Conservation (phyloP, 2,797 vertebrate genomes). For the Sus cebifrons region DNA sequence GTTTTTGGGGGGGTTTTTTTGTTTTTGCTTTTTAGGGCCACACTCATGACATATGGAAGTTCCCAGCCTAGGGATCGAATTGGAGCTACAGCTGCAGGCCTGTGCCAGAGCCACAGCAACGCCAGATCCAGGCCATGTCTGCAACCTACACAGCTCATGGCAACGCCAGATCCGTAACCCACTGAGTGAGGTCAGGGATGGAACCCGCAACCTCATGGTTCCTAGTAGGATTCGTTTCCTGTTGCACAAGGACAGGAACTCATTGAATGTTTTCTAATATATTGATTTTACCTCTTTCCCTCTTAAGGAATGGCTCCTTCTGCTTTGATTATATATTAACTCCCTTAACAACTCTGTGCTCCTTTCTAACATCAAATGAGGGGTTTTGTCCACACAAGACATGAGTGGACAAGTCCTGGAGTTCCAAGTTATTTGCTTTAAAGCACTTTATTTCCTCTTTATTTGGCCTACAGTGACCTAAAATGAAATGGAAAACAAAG, state of each 20-base stretch:
- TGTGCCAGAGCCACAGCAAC: too few relatives aligned
- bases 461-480: neutral
- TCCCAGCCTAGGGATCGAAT: too few relatives aligned
- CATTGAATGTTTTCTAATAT: neutral
- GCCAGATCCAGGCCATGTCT: too few relatives aligned
- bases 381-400: neutral
- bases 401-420: neutral
- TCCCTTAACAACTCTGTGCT: neutral
- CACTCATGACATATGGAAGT: too few relatives aligned
- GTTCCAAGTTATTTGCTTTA: neutral
- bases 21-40: too few relatives aligned
- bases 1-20: neutral
- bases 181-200: too few relatives aligned
- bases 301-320: conserved; percentile 48
- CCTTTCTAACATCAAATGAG: neutral
- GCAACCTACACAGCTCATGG: too few relatives aligned
- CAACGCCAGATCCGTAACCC: too few relatives aligned
- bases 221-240: too few relatives aligned
- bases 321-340: neutral
- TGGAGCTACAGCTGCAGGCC: too few relatives aligned
- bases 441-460: conserved; percentile 51
- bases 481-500: conserved; percentile 60
- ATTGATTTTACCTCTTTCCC: conserved; percentile 6
- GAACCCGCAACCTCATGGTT: too few relatives aligned
- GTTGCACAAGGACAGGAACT: too few relatives aligned